phyloP scores from a whole-genome alignment of 2,113 vertebrate genomes.

The Phalacrocorax aristotelis region DNA sequence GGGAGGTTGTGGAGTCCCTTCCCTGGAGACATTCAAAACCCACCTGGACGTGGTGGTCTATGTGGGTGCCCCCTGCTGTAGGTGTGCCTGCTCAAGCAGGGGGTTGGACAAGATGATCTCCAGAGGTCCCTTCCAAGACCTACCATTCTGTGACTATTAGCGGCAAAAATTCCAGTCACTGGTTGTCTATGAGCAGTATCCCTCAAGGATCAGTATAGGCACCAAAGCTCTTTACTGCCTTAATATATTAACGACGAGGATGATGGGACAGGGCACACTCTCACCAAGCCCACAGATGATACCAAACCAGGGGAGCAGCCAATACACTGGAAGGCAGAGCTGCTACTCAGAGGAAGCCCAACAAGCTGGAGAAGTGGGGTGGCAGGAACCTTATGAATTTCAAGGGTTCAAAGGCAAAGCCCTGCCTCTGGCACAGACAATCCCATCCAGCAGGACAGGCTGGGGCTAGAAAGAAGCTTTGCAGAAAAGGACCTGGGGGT shows the following conservation, averaged over 20 bases:
- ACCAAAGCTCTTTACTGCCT: background rate
- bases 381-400: background rate
- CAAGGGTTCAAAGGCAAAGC: background rate
- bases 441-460: too few relatives aligned
- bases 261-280: background rate
- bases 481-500: background rate
- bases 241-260: accelerated
- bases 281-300: background rate
- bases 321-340: background rate
- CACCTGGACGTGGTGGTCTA: too few relatives aligned
- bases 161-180: background rate
- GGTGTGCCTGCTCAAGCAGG: too few relatives aligned
- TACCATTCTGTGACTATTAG: too few relatives aligned
- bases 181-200: background rate
- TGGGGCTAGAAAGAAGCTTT: background rate
- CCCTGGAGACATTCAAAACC: too few relatives aligned
- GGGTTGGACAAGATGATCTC: too few relatives aligned
- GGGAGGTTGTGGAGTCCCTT: too few relatives aligned
- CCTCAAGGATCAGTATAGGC: background rate
- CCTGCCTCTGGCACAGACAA: background rate
- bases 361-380: background rate
- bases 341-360: background rate
- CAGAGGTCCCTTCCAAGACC: too few relatives aligned
- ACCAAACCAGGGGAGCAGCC: background rate
- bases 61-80: too few relatives aligned